Evolutionary conservation across 2,113 vertebrate genomes (phyloP), one percentile per base, ranked within the genome.

Genomic region (Mesitornis unicolor): DNA sequence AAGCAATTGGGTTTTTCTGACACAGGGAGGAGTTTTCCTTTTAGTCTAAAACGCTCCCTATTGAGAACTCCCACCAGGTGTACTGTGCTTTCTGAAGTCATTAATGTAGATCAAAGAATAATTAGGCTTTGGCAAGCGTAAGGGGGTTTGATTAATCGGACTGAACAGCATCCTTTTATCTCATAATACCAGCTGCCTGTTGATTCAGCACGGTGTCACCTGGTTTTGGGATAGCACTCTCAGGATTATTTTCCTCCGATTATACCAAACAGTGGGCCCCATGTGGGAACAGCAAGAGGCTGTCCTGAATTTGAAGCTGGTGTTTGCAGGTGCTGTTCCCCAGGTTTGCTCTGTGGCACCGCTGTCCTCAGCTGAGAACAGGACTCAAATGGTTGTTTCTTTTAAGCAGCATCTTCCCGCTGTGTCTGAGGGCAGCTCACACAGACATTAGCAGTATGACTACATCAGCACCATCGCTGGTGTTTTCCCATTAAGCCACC

Each of bases 61-160:
- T 36, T 69, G 93, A 84, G 86, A 67, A 84, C 95, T 96, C 94
- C 95, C 90, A 95, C 90, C 95, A 97, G 97, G 95, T 95, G 91
- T 92, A 65, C 78, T 35, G 5, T 84, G 88, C 89, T 96, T 95
- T 95, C 95, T 89, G 80, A 97, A 97, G 91, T 87, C 95, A 95
- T 97, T 97, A 97, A 96, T 76, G 94, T 67, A 95, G 94, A 95
- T 96, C 95, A 96, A 94, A 94, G 94, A 95, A 95, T 95, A 97
- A 97, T 97, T 95, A 95, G 80, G 77, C 95, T 94, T 93, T 95
- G 91, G 95, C 95, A 96, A 94, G 95, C 71, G 19, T 90, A 89
- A 92, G 71, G 84, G 83, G 81, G 91, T 71, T 92, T 95, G 95
- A 96, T 96, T 96, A 96, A 97, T 95, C 93, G 90, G 85, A 69